Evolutionary conservation across 2,113 vertebrate species (phyloP).

Genomic region (Leptodactylus fuscus): DNA sequence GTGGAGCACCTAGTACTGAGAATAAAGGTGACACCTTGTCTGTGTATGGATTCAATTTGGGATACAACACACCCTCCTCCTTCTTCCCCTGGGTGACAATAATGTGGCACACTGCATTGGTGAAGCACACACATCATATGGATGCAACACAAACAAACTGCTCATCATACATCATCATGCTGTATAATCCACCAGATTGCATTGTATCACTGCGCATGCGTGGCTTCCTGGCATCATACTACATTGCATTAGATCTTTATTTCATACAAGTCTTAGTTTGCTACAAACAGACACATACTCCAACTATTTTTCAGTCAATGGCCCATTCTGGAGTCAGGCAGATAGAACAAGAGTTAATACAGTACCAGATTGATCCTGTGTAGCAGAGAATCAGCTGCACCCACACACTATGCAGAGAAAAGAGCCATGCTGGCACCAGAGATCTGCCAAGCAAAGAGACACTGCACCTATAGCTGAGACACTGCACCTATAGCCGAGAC

Average conservation of each 20-base stretch:
- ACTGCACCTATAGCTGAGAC: background rate
- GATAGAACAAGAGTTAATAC: slow-evolving; percentile 43
- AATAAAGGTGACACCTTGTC: slow-evolving; percentile 17
- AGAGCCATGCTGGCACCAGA: slow-evolving; percentile 22
- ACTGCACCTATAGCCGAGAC: too few species aligned
- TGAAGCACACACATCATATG: slow-evolving; percentile 17
- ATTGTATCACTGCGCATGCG: slow-evolving; percentile 39
- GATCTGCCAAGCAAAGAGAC: background rate
- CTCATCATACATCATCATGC: slow-evolving; percentile 34
- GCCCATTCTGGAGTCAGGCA: background rate
- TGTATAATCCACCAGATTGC: background rate
- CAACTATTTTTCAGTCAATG: background rate
- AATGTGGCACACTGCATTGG: slow-evolving; percentile 2
- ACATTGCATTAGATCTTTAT: background rate
- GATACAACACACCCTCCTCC: slow-evolving; percentile 30
- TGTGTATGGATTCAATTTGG: background rate
- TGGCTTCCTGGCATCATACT: background rate
- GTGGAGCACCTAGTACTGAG: background rate
- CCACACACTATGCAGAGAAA: slow-evolving; percentile 39
- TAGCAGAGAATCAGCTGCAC: too few species aligned
- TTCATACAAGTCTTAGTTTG: background rate
- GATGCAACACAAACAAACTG: slow-evolving; percentile 31
- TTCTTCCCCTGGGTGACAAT: background rate
- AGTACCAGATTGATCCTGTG: slow-evolving; percentile 7
- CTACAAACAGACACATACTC: background rate